Conservation (phyloP, 1,140 invertebrate genomes). For the Periplaneta americana region DNA sequence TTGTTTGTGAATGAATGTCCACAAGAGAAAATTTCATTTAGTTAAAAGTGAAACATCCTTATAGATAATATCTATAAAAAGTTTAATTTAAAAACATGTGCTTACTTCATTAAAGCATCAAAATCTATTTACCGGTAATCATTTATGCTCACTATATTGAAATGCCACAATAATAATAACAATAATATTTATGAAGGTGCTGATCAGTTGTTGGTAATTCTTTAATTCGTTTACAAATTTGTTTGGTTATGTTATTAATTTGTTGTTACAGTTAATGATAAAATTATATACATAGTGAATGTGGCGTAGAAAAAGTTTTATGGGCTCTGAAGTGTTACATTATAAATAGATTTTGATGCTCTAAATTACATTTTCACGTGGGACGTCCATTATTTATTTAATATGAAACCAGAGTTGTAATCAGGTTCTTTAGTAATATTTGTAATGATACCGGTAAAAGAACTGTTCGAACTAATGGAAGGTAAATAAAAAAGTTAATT, state of each 20-base stretch:
- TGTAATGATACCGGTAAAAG: no score
- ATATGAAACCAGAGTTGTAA: not conserved
- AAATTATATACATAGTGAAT: not conserved
- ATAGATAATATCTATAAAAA: not conserved
- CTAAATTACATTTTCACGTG: not conserved
- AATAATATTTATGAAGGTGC: not conserved
- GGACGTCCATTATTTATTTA: not conserved
- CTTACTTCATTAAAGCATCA: not conserved
- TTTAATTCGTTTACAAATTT: not conserved
- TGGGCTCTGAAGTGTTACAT: not conserved
- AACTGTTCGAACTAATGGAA: not conserved
- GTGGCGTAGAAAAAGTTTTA: not conserved
- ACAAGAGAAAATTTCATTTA: not conserved
- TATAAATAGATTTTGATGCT: not conserved
- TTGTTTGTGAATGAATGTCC: not conserved
- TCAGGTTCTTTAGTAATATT: no score
- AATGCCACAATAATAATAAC: not conserved
- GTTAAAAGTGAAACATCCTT: no score
- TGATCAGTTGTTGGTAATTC: not conserved
- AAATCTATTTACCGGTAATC: not conserved
- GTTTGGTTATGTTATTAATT: not conserved
- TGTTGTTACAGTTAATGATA: not conserved
- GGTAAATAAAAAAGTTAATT: not conserved
- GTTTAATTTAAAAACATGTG: not conserved
- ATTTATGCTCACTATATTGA: not conserved